A percentile compares a stretch with the other conserved stretches of the same genome.
Conservation (phyloP, 2,797 vertebrate genomes). For the Artibeus lituratus region DNA sequence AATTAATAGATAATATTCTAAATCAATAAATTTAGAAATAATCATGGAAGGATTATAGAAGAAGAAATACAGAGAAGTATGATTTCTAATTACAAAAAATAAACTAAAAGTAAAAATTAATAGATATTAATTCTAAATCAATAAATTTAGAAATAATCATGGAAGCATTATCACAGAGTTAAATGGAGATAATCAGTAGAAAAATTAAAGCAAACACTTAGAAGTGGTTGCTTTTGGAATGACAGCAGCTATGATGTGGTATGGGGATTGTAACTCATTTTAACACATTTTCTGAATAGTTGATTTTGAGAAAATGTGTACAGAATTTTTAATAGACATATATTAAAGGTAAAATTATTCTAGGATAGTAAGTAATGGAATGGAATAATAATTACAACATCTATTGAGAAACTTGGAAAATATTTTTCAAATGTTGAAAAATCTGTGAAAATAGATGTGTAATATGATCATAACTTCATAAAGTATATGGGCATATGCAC, state of each 20-base stretch:
- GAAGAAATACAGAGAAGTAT: background rate
- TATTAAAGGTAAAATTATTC: conserved; percentile 9
- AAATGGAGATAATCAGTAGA: background rate
- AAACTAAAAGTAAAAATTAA: background rate
- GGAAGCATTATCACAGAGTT: background rate
- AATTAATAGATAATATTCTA: background rate
- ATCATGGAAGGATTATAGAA: background rate
- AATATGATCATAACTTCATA: background rate
- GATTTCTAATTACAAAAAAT: background rate
- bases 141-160: background rate
- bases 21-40: background rate
- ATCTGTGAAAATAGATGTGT: background rate
- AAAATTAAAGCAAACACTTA: background rate
- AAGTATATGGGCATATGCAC: background rate
- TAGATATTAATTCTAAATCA: background rate
- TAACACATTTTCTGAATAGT: background rate
- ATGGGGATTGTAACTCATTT: background rate
- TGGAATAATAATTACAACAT: background rate
- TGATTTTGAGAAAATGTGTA: background rate
- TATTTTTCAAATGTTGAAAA: background rate
- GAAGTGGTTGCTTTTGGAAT: background rate
- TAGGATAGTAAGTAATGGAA: background rate
- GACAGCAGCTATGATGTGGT: background rate
- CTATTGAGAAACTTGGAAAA: background rate
- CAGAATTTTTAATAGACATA: background rate